Percentiles rank a stretch among this genome's conserved stretches.
phyloP scores from a whole-genome alignment of 1,140 invertebrate species.

The Habropoda laboriosa region DNA sequence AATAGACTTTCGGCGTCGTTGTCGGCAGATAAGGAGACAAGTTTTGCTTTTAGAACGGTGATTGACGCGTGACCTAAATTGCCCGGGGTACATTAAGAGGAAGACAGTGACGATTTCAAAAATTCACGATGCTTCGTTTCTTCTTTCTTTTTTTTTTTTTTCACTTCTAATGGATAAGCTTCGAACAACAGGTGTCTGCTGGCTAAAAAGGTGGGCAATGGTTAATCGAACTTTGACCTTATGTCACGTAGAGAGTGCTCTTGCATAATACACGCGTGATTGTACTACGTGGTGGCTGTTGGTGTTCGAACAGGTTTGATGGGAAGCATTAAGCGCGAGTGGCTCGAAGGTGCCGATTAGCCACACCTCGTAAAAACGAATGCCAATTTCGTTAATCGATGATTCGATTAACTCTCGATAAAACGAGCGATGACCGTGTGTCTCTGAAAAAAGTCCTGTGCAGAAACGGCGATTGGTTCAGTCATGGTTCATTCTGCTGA shows the following conservation, averaged over 20 bases:
- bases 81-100: not conserved
- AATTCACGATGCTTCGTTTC: not conserved
- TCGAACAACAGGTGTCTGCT: conserved; percentile 14
- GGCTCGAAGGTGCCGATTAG: conserved; percentile 62
- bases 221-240: conserved; percentile 49
- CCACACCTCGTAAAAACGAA: conserved; percentile 65
- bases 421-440: conserved; percentile 23
- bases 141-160: not conserved
- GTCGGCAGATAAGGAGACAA: conserved; percentile 22
- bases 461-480: not conserved
- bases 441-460: conserved; percentile 11
- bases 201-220: conserved; percentile 21
- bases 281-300: not conserved
- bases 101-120: not conserved
- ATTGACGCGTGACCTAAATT: conserved; percentile 18
- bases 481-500: not conserved
- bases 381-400: conserved; percentile 62
- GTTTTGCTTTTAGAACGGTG: conserved; percentile 38
- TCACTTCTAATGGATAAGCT: not conserved
- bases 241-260: conserved; percentile 27
- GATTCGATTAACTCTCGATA: conserved; percentile 49
- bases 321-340: conserved; percentile 59
- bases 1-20: conserved; percentile 18
- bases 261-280: not conserved
- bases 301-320: conserved; percentile 63